phyloP scores from a whole-genome alignment of 2,888 invertebrate genomes.

The Saturnia pavonia region DNA sequence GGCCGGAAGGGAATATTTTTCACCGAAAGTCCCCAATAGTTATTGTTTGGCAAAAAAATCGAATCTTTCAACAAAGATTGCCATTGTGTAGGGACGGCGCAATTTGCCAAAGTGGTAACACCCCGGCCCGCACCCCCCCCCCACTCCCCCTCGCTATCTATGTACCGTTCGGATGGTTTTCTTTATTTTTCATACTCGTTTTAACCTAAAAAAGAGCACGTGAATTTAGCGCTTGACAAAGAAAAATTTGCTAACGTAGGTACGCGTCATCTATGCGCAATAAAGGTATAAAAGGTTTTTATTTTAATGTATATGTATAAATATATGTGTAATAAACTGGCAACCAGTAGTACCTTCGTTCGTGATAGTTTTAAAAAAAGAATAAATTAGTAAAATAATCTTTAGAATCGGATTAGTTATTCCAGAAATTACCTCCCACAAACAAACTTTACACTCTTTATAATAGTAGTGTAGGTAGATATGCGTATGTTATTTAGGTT shows the following conservation, averaged over 20 bases:
- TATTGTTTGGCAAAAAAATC: slow-evolving; percentile 52
- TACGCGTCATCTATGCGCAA: not conserved
- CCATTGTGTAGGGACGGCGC: slow-evolving; percentile 55
- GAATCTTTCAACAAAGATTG: slow-evolving; percentile 50
- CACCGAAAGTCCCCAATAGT: slow-evolving; percentile 20
- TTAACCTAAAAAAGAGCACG: slow-evolving; percentile 1
- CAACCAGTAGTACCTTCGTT: too few species aligned
- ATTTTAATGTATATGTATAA: not conserved
- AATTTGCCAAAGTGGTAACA: slow-evolving; percentile 67
- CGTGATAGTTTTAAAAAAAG: too few species aligned
- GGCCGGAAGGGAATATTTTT: slow-evolving; percentile 17
- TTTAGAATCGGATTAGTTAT: too few species aligned
- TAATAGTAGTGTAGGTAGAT: too few species aligned
- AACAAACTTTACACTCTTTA: too few species aligned
- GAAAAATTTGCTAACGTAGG: not conserved
- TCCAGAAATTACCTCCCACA: too few species aligned
- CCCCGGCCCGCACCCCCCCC: slow-evolving; percentile 27
- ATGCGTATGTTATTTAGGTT: too few species aligned
- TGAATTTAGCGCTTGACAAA: slow-evolving; percentile 11
- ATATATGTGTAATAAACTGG: not conserved
- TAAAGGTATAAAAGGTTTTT: not conserved
- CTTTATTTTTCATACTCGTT: slow-evolving; percentile 34
- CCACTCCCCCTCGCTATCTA: slow-evolving; percentile 12
- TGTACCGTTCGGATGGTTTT: slow-evolving; percentile 36
- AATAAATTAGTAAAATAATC: too few species aligned